Evolutionary conservation across 2,888 invertebrate species (phyloP).

Genomic region (Antheraea yamamai): DNA sequence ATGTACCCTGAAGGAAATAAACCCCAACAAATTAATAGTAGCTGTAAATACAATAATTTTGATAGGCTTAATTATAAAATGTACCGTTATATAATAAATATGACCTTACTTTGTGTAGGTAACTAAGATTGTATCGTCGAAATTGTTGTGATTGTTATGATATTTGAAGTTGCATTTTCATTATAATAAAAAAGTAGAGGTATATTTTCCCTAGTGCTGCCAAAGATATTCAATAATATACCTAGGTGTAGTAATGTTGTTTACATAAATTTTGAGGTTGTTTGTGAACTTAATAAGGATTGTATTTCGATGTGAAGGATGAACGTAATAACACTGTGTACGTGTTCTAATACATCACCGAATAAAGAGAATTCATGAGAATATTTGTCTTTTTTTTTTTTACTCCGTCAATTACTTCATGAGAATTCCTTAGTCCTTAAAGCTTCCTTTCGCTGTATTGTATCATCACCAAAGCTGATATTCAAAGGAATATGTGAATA

Average conservation of each 20-base stretch:
- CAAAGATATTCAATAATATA: constrained; percentile 77
- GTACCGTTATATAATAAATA: constrained; percentile 43
- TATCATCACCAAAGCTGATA: too few relatives aligned
- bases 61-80: constrained; percentile 56
- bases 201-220: constrained; percentile 83
- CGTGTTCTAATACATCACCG: constrained; percentile 70
- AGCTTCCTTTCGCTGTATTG: not conserved
- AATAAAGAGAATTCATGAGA: constrained; percentile 69
- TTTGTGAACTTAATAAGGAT: constrained; percentile 70
- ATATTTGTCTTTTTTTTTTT: constrained; percentile 35
- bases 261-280: constrained; percentile 78
- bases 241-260: constrained; percentile 77
- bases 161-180: constrained; percentile 80
- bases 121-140: constrained; percentile 48
- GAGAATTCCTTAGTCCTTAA: not conserved
- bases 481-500: too few relatives aligned
- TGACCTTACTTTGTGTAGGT: constrained; percentile 57
- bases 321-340: constrained; percentile 72
- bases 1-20: constrained; percentile 73
- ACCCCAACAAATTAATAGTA: constrained; percentile 67
- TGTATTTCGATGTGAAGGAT: constrained; percentile 74
- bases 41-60: constrained; percentile 69
- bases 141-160: constrained; percentile 78
- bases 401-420: not conserved
- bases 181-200: constrained; percentile 69